These are phyloP conservation scores for Caligus rogercresseyi DNA, from an alignment of 1,140 invertebrate genomes.

Conservation along the genomic window DNA sequence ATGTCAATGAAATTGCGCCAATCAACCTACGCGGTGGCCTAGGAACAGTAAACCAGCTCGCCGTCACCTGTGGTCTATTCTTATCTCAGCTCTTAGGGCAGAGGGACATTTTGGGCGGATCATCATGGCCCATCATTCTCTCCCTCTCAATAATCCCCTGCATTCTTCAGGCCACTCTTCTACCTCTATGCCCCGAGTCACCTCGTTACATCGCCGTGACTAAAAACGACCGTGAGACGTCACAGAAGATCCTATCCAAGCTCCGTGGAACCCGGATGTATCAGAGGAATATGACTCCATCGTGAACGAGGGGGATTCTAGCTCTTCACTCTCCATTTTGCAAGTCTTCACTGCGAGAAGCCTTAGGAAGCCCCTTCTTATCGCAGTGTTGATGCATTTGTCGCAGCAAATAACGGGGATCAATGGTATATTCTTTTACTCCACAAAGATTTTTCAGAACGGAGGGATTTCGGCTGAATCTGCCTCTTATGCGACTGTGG, in stretches of 20 bases:
- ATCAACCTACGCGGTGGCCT: constrained; percentile 52
- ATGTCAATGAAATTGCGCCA: constrained; percentile 68
- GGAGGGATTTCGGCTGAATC: constrained; percentile 40
- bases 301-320: constrained; percentile 42
- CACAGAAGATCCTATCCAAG: constrained; percentile 54
- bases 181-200: constrained; percentile 74
- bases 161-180: constrained; percentile 42
- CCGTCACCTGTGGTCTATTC: constrained; percentile 68
- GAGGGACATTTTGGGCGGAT: constrained; percentile 46
- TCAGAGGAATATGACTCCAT: constrained; percentile 72
- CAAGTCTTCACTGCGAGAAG: constrained; percentile 48
- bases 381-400: constrained; percentile 62
- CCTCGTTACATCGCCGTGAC: constrained; percentile 62
- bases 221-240: constrained; percentile 49
- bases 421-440: constrained; percentile 74
- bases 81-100: constrained; percentile 52
- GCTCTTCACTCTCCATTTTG: constrained; percentile 46
- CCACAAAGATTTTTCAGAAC: constrained; percentile 53
- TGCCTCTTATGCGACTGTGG: constrained; percentile 60
- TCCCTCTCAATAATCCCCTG: constrained; percentile 55
- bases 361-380: constrained; percentile 55
- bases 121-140: constrained; percentile 45
- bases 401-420: constrained; percentile 78
- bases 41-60: constrained; percentile 67
- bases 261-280: constrained; percentile 52